Percentiles rank a stretch among this genome's conserved stretches.
Conservation (phyloP, 2,797 vertebrate genomes). For the Sternotherus odoratus region DNA sequence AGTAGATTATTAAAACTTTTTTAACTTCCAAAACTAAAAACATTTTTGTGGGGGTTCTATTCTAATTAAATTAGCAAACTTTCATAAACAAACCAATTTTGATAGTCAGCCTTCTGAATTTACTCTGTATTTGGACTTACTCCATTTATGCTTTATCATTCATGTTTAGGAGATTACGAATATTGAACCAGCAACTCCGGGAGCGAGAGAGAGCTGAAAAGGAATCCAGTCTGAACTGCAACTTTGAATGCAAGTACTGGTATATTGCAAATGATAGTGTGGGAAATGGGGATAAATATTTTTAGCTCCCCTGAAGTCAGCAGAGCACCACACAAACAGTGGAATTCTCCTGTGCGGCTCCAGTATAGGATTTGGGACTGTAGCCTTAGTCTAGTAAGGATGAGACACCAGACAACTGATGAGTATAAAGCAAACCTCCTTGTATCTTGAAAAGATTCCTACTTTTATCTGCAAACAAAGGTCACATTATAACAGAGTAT, state of each 20-base stretch:
- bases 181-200: constrained; percentile 86
- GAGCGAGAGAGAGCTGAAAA: constrained; percentile 82
- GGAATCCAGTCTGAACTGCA: constrained; percentile 69
- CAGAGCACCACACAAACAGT: background rate
- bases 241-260: constrained; percentile 84
- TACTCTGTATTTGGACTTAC: background rate
- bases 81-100: background rate
- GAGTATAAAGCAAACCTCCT: background rate
- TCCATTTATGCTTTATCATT: constrained; percentile 56
- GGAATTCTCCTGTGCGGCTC: background rate
- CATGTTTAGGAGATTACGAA: constrained; percentile 83
- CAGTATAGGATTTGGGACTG: too few species aligned
- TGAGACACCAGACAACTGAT: background rate
- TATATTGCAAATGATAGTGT: background rate
- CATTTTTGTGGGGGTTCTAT: background rate
- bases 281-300: background rate
- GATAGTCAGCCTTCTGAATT: background rate
- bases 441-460: background rate
- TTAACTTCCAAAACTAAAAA: background rate
- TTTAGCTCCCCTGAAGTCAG: background rate
- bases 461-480: background rate
- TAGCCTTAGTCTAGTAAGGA: background rate
- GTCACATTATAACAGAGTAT: background rate
- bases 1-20: background rate
- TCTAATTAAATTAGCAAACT: background rate